Evolutionary conservation across 2,888 invertebrate genomes (phyloP), one percentile per base, ranked within the genome.

Genomic region (Clivina fossor): DNA sequence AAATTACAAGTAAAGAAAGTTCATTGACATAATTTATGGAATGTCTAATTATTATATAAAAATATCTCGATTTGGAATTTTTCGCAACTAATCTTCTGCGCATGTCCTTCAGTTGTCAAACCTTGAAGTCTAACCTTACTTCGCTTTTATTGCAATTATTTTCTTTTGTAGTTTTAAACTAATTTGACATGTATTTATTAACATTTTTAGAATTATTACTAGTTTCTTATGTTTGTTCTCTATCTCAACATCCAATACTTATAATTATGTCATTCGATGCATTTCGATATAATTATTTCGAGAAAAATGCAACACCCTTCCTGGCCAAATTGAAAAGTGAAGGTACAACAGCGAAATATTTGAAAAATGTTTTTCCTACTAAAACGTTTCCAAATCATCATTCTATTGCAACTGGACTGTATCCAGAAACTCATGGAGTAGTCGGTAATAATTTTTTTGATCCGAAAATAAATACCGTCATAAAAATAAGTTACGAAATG

Each of bases 381-480:
- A 85, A 85, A 72, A 89, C 88, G 1, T 84, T 84, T 66, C 84
- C 87, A 0, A 88, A 88, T 72, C 88, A 88, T 71, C 83, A 83
- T 65, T 79, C 84, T 1, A 82, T 88, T 50, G 83, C 82, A 0
- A 89, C 85, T 20, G 87, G 87, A 5, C 69, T 85, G 44, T 84
- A 82, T 66, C 77, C 82, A 0, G 86, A 86, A 68, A 76, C 72
- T 11, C 88, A 88, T 70, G 88, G 88, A 0, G 82, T 88, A 24
- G 69, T 86, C 2, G 85, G 80, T 7, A 87, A 83, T 67, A 65
- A 66, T 20, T 76, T 82, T 63, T 84, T 77, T 65, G 84, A 86
- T 67, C 74, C 76, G 0, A 63, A 67, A 22, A 64, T 60, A 0
- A 68, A 68, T 4, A 68, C 64, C 60, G 65, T 68, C 4, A 63